phyloP scores from a whole-genome alignment of 2,113 vertebrate genomes.

The Onychostoma macrolepis region DNA sequence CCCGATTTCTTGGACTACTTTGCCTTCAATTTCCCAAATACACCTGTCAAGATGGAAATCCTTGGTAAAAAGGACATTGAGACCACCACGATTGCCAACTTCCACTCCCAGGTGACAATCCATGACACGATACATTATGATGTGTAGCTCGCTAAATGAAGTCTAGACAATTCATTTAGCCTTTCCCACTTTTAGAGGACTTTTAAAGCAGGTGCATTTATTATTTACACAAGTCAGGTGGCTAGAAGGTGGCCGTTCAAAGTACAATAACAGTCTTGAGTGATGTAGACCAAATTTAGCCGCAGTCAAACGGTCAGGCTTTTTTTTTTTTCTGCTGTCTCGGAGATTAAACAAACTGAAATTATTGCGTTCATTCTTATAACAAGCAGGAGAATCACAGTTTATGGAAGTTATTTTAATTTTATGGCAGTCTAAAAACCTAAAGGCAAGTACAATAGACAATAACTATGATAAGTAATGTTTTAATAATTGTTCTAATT shows the following conservation, averaged over 20 bases:
- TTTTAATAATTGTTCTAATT: not conserved
- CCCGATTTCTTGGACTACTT: slow-evolving; percentile 99
- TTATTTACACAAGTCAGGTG: slow-evolving; percentile 33
- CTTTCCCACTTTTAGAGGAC: not conserved
- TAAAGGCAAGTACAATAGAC: not conserved
- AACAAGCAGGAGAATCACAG: not conserved
- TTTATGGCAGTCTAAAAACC: not conserved
- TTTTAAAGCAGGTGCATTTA: not conserved
- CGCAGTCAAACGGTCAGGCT: not conserved
- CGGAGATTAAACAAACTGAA: not conserved
- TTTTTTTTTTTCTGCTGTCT: not conserved
- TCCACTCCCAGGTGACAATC: slow-evolving; percentile 88
- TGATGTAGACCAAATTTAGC: slow-evolving; percentile 27
- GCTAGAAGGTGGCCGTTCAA: slow-evolving; percentile 34
- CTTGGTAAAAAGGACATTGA: slow-evolving; percentile 99
- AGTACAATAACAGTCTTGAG: slow-evolving; percentile 38
- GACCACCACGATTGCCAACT: slow-evolving; percentile 96
- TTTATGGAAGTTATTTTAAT: not conserved
- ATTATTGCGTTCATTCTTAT: not conserved
- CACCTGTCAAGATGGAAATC: slow-evolving; percentile 98
- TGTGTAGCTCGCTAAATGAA: not conserved
- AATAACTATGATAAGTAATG: not conserved
- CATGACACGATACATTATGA: not conserved
- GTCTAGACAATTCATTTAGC: not conserved
- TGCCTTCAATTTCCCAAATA: slow-evolving; percentile 98